A percentile compares a stretch with the other conserved stretches of the same genome.
Evolutionary conservation across 2,797 vertebrate genomes (phyloP).

Genomic region (Coluber constrictor): DNA sequence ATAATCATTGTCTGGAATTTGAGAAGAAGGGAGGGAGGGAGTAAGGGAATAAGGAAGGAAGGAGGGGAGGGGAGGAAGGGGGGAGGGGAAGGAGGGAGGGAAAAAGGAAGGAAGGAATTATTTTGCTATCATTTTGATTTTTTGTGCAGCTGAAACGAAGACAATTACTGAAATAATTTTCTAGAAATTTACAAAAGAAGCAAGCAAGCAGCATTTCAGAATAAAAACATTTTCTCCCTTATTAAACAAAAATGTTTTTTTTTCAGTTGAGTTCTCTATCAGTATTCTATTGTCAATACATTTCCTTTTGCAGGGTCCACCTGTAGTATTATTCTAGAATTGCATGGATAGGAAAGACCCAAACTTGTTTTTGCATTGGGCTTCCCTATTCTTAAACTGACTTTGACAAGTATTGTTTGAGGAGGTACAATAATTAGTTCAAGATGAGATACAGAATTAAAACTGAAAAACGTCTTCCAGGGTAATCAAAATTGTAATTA

Average conservation of each 20-base stretch:
- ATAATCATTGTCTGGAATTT: background rate
- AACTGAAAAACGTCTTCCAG: background rate
- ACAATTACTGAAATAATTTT: background rate
- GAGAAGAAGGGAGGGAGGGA: background rate
- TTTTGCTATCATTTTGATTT: background rate
- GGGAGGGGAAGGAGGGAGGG: too few relatives aligned
- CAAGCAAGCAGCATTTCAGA: background rate
- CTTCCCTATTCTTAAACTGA: background rate
- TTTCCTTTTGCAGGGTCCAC: background rate
- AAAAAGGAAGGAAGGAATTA: background rate
- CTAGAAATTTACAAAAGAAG: background rate
- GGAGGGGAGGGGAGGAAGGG: too few relatives aligned
- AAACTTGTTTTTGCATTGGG: background rate
- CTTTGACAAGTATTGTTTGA: background rate
- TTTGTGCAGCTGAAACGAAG: background rate
- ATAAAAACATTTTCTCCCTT: background rate
- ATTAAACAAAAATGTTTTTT: background rate
- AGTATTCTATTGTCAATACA: background rate
- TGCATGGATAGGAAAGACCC: background rate
- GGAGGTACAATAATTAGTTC: background rate
- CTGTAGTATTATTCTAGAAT: background rate
- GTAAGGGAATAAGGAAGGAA: too few relatives aligned
- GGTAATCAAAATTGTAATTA: background rate
- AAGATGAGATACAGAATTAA: background rate
- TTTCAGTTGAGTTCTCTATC: background rate